phyloP scores from a whole-genome alignment of 2,113 vertebrate species.

The Trinectes maculatus region DNA sequence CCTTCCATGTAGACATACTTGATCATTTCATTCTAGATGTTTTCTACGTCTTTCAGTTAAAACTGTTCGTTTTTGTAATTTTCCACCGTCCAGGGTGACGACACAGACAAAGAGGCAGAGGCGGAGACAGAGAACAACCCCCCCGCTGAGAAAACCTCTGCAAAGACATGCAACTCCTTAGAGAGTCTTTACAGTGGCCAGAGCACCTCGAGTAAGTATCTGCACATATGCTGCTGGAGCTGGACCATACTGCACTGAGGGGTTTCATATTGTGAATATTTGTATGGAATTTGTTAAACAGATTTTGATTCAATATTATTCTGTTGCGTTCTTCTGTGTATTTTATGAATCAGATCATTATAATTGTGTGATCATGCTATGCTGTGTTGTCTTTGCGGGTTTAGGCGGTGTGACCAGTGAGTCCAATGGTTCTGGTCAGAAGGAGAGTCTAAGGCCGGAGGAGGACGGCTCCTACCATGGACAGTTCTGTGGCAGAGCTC shows the following conservation, averaged over 20 bases:
- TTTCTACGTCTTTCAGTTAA: no score
- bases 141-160: constrained; percentile 78
- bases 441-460: constrained; percentile 89
- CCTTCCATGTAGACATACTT: no score
- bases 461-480: constrained; percentile 88
- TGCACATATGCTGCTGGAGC: background rate
- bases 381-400: constrained; percentile 37
- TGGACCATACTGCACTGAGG: no score
- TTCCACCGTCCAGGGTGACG: constrained; percentile 80
- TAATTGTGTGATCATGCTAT: background rate
- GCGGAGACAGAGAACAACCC: constrained; percentile 78
- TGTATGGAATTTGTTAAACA: no score
- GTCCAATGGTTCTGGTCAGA: constrained; percentile 87
- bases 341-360: no score
- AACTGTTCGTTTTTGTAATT: background rate
- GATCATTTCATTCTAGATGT: no score
- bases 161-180: constrained; percentile 87
- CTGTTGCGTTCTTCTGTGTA: background rate
- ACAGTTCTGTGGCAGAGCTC: constrained; percentile 91
- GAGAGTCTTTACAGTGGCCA: constrained; percentile 92
- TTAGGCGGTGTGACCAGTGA: constrained; percentile 91
- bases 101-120: constrained; percentile 81
- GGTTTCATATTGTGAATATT: no score
- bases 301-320: background rate
- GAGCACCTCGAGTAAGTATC: constrained; percentile 91